Conservation (phyloP, 2,797 vertebrate genomes). For the Phaenicophaeus curvirostris region DNA sequence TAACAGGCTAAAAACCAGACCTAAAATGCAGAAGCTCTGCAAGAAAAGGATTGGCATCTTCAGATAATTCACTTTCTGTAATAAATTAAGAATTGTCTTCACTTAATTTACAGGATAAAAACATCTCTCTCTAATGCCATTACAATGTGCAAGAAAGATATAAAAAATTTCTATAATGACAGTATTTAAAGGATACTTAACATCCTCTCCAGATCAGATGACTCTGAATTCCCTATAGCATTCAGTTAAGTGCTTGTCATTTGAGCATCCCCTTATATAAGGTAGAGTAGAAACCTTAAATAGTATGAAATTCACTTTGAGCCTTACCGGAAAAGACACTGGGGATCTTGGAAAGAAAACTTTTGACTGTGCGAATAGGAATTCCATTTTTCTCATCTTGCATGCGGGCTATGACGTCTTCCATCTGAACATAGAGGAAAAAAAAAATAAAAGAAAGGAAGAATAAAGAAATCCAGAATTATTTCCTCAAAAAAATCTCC, state of each 20-base stretch:
- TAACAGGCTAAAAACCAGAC: background rate
- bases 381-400: conserved; percentile 97
- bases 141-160: background rate
- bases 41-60: background rate
- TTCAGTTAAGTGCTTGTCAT: background rate
- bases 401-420: conserved; percentile 96
- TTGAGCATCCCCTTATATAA: background rate
- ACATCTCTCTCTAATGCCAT: background rate
- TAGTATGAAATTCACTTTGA: background rate
- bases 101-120: background rate
- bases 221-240: background rate
- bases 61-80: background rate
- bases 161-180: background rate
- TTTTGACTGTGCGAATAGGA: conserved; percentile 97
- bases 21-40: background rate
- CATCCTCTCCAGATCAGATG: background rate
- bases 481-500: background rate
- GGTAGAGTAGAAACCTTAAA: background rate
- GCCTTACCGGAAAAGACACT: conserved; percentile 97
- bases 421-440: conserved; percentile 84
- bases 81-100: background rate
- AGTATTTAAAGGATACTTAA: background rate
- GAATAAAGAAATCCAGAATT: conserved; percentile 10
- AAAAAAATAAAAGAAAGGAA: background rate
- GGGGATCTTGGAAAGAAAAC: conserved; percentile 97